Base-by-base conservation (phyloP, 1,140 invertebrate species). In the Sycobia sp. region DNA sequence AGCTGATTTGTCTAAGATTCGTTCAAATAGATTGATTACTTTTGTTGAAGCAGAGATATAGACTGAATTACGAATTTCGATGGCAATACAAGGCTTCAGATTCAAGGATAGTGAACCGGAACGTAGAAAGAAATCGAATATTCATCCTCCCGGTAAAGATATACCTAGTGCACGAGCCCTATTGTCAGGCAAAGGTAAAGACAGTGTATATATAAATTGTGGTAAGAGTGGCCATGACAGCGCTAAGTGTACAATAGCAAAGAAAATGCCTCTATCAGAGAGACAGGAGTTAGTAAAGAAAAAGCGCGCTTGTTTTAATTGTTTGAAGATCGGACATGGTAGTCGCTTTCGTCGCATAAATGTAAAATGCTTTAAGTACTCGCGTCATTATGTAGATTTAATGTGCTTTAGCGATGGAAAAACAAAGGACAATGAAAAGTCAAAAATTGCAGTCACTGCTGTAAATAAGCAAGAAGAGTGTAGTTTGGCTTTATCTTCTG, bases 21-120 rank as follows among this genome's bases (percentile, higher is more conserved):
- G 63, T 22, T 55, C 73, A 1, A 57, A 34, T 0, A 20, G 60
- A 0, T 20, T 77, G 18, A 60, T 76, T 53, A 38, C 18, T 11
- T 77, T 76, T 58, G 34, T 76, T 0, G 43, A 64, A 55, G 11
- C 20, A 1, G 50, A 74, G 51, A 70, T 76, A 3, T 43, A 71
- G 27, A 56, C 57, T 8, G 69, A 77, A 44, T 57, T 72, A 20
- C 16, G 69, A 25, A 70, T 75, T n/a, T 38, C 53, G 0, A 63
- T 76, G 41, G 68, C 71, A 3, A 49, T 56, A 4, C 11, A n/a
- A 8, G 67, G 53, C 39, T 72, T 68, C 51, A 27, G 20, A 14
- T 14, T 64, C 44, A 49, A 27, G 43, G 36, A 29, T 4, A 49
- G 16, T 29, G 29, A 34, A 29, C 2, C 9, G 7, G 47, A 50